These are phyloP conservation scores for Acrobasis suavella DNA, from an alignment of 2,888 invertebrate genomes.

Conservation along the genomic window DNA sequence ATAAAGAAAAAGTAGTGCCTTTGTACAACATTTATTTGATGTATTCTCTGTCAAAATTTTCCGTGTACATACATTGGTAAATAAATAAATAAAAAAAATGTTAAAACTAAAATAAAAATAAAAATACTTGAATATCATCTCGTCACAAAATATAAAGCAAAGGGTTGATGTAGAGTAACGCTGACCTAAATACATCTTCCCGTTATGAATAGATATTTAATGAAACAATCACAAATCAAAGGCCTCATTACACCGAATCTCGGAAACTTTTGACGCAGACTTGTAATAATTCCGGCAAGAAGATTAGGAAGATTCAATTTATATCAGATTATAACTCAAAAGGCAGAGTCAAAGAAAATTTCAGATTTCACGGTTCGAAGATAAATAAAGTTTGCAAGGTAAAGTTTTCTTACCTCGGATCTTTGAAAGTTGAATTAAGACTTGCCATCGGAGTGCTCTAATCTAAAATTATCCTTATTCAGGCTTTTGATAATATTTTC, in stretches of 20 bases:
- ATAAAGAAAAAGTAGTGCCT: too few species aligned
- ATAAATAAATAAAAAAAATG: too few species aligned
- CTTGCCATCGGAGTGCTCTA: conserved; percentile 17
- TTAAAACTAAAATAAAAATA: too few species aligned
- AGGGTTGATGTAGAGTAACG: not conserved
- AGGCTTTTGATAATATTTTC: not conserved
- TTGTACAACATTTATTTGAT: too few species aligned
- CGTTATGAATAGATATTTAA: conserved; percentile 12
- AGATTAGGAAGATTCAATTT: conserved; percentile 37
- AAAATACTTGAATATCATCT: too few species aligned
- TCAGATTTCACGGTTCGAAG: conserved; percentile 42
- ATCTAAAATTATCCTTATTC: conserved; percentile 20
- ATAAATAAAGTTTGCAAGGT: conserved; percentile 49
- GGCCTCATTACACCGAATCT: conserved; percentile 8
- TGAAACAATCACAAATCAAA: conserved; percentile 23
- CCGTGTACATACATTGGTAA: too few species aligned
- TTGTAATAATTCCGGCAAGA: conserved; percentile 22
- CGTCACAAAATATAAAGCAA: not conserved
- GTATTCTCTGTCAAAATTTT: too few species aligned
- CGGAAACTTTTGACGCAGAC: conserved; percentile 19
- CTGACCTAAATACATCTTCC: not conserved
- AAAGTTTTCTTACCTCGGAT: conserved; percentile 43
- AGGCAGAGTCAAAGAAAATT: conserved; percentile 45
- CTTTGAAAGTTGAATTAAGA: conserved; percentile 43
- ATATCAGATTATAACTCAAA: conserved; percentile 29